Percentiles rank a stretch among this genome's conserved stretches.
Conservation (phyloP, 2,888 invertebrate genomes). For the Spicauda simplicius region DNA sequence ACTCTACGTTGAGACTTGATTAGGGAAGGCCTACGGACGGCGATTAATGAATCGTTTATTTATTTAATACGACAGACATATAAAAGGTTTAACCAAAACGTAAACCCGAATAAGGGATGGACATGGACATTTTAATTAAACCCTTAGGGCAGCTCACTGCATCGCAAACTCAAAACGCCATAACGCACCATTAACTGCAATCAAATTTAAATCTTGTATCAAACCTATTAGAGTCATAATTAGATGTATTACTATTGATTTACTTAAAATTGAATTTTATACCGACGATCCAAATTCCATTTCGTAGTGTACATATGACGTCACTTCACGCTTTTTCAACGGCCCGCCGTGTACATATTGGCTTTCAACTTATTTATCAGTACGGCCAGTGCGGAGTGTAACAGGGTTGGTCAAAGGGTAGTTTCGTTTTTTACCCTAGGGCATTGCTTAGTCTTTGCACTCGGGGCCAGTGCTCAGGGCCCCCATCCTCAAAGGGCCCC, state of each 20-base stretch:
- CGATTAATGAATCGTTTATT: too few relatives aligned
- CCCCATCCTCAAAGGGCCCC: too few relatives aligned
- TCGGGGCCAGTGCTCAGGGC: too few relatives aligned
- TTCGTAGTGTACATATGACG: not conserved
- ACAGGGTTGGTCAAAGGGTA: not conserved
- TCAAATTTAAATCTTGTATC: slow-evolving; percentile 10
- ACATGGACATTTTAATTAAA: not conserved
- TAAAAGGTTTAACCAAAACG: slow-evolving; percentile 1
- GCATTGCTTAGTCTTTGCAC: too few relatives aligned
- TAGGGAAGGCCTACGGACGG: too few relatives aligned
- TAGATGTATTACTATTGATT: not conserved
- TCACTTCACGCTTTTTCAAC: not conserved
- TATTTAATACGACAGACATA: too few relatives aligned
- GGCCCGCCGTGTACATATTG: not conserved
- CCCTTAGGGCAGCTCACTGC: not conserved
- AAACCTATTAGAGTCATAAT: not conserved
- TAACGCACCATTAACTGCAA: not conserved
- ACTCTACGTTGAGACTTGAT: too few relatives aligned
- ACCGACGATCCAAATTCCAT: not conserved
- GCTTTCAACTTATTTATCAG: slow-evolving; percentile 13
- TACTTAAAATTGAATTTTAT: slow-evolving; percentile 1
- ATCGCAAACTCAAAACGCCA: not conserved
- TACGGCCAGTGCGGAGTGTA: not conserved
- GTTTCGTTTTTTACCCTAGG: not conserved
- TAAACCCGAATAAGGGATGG: slow-evolving; percentile 13